Base-by-base conservation (phyloP, 2,888 invertebrate genomes). In the Cheilosia vulpina region DNA sequence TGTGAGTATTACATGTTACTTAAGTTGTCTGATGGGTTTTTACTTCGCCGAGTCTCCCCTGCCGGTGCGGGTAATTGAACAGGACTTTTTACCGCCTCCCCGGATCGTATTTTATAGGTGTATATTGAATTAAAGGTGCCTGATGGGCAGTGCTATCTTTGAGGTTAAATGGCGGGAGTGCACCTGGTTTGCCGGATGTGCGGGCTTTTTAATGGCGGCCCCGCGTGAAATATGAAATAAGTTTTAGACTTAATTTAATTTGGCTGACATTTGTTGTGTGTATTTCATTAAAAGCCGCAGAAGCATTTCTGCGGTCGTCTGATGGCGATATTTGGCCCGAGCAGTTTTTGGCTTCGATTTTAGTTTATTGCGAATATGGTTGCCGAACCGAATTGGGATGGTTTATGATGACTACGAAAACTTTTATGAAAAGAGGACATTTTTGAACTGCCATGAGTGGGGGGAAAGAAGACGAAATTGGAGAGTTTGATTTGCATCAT, bases 11-110 rank as follows among this genome's bases (percentile, higher is more conserved):
- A 84, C 84, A 80, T 76, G 80, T 84, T 80, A 84, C 84, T 84
- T 76, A 84, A 84, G 80, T 84, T 80, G 80, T 84, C 84, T 24
- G n/a, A 75, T 84, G 75, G 75, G 65, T 71, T 79, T 75, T 84
- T 75, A 43, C 57, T 58, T 45, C 38, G 27, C n/a, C n/a, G n/a
- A n/a, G 45, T 57, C 27, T 27, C 52, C 57, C 19, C 19, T 43
- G 43, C 9, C 2, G 19, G 53, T 47, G 27, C 27, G 38, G 55
- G 65, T 82, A 72, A 72, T 60, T 75, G 65, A 84, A 60, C 71
- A 52, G 76, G 65, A 82, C 66, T 60, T 52, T 52, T 41, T 24
- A 31, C 52, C 43, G 34, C 4, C 11, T 17, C 57, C 47, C 34
- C 31, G 65, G 19, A 27, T 55, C 17, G 55, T 63, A 21, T 58